Evolutionary conservation across 2,888 invertebrate species (phyloP).

Genomic region (Ptilodon capucinus): DNA sequence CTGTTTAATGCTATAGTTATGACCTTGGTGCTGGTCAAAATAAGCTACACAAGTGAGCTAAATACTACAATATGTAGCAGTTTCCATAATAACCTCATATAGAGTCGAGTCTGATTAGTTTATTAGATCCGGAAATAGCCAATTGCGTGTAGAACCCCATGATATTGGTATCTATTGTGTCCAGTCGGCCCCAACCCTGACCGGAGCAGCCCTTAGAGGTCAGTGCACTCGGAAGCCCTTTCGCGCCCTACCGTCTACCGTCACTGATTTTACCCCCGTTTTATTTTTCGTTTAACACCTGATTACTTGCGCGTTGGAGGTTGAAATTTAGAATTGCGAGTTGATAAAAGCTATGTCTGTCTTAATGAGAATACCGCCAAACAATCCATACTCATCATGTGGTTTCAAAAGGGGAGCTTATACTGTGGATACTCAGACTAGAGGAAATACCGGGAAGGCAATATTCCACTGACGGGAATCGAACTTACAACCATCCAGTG

Average conservation of each 20-base stretch:
- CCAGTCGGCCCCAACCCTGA: conserved; percentile 57
- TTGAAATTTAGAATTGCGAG: conserved; percentile 8
- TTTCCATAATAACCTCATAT: neutral
- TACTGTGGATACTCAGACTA: too few species aligned
- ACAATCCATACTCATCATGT: too few species aligned
- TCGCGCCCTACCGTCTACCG: conserved; percentile 30
- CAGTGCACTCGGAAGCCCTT: conserved; percentile 64
- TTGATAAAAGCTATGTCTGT: too few species aligned
- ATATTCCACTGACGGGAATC: too few species aligned
- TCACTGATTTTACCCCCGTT: conserved; percentile 48
- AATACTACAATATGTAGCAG: neutral
- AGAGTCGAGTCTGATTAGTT: conserved; percentile 1
- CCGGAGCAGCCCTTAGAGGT: conserved; percentile 52
- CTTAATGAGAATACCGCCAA: too few species aligned
- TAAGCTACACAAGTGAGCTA: neutral
- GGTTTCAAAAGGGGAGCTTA: too few species aligned
- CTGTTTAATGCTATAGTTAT: too few species aligned
- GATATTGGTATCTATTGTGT: conserved; percentile 54
- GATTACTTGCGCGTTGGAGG: conserved; percentile 45
- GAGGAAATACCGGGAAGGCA: too few species aligned
- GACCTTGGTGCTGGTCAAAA: too few species aligned
- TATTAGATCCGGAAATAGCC: conserved; percentile 28
- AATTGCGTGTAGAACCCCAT: conserved; percentile 22
- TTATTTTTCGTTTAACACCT: conserved; percentile 63
- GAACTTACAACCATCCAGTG: too few species aligned